These are phyloP conservation scores for Poecile montanus DNA, from an alignment of 2,797 vertebrate genomes.

Conservation along the genomic window DNA sequence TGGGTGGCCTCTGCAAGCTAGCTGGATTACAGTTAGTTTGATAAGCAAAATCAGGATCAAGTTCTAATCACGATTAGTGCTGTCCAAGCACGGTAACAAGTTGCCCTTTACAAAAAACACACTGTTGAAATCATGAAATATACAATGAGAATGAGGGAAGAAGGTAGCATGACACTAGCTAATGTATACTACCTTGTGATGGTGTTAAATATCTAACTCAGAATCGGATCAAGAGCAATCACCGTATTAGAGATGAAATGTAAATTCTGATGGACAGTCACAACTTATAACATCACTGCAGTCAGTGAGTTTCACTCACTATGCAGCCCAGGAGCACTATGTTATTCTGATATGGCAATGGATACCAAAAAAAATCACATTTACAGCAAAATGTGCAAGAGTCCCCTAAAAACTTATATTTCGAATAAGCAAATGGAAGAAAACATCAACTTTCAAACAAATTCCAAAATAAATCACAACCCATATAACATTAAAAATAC, in stretches of 20 bases:
- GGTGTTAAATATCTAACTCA: background rate
- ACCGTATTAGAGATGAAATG: background rate
- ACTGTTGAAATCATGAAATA: background rate
- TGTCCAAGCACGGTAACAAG: background rate
- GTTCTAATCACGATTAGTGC: constrained; percentile 8
- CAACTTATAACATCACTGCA: background rate
- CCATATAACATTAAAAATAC: background rate
- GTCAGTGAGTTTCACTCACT: background rate
- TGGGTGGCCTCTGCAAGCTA: background rate
- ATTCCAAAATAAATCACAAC: background rate
- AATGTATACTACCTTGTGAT: background rate
- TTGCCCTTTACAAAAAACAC: background rate
- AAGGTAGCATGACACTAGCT: background rate
- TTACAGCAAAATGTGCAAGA: background rate
- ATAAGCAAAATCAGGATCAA: constrained; percentile 3
- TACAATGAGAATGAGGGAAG: background rate
- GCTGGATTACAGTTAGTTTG: background rate
- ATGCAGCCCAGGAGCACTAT: background rate
- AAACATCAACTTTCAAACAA: background rate
- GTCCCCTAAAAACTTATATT: background rate
- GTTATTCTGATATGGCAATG: background rate
- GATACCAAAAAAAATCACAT: background rate
- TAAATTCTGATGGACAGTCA: background rate
- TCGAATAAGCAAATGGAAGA: background rate
- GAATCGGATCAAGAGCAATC: background rate